Base-by-base conservation (phyloP, 2,888 invertebrate species). In the Zygogramma bicolorata region DNA sequence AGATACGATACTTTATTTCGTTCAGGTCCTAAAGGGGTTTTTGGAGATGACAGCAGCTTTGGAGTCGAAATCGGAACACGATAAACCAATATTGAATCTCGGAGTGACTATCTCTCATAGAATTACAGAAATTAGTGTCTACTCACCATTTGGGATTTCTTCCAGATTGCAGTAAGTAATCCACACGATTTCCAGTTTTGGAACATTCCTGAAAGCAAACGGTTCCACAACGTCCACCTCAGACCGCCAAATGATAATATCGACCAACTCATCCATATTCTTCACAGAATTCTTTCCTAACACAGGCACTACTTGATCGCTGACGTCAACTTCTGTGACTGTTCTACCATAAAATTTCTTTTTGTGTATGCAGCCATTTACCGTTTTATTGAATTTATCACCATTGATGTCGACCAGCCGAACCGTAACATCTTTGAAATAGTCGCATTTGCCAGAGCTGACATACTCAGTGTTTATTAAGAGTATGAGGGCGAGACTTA, bases 221-320 rank as follows among this genome's bases (percentile, higher is more conserved):
- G 73, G 65, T 42, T 75, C 65, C 7, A 81, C 57, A 18, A 38
- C 15, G 1, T 68, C 49, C 25, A 68, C 8, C 1, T 62, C 62
- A 42, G 75, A 78, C 7, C 69, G 63, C 38, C 59, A 71, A 38
- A 81, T 75, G 7, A 67, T 57, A 40, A 80, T 29, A 4, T 66
- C 72, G 22, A 70, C 79, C 38, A 80, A 67, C 10, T 73, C 58
- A 13, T 69, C 73, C 77, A 81, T 71, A 73, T 81, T 68, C 60
- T 71, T 68, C 22, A 81, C 70, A 15, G 79, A 70, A 61, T 79
- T 75, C 10, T 25, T 46, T 0, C 66, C 69, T 8, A 81, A 63
- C 10, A 62, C 29, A 29, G 65, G 65, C 8, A 81, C 46, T 29
- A 58, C 68, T 76, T 81, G 81, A 7, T 75, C 31, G 7, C 70